Evolutionary conservation across 2,888 invertebrate species (phyloP), one percentile per base, ranked within the genome.

Genomic region (Temnothorax ravouxi): DNA sequence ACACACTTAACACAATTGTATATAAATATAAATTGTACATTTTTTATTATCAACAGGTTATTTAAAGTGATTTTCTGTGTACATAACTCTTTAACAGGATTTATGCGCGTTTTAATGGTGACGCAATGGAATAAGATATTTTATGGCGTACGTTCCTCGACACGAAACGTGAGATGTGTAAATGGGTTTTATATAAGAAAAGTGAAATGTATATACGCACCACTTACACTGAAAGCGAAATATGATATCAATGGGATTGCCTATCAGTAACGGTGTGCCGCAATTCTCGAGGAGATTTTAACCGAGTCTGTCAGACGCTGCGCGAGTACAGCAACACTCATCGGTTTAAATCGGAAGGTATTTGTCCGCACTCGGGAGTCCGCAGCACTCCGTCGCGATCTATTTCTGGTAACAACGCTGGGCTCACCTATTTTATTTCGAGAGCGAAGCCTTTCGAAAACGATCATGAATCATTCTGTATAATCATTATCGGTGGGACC

Each of bases 351-450:
- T 59, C 44, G 21, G 56, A 59, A 54, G 18, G 15, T 47, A 79
- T 67, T 38, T 72, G 41, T 71, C 41, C 18, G 47, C 66, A 25
- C 47, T 18, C 41, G n/a, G 21, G 13, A 50, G 62, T 61, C 29
- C 62, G 44, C n/a, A n/a, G 44, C n/a, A n/a, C 2, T 44, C 13
- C 15, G 61, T 44, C 61, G 44, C 34, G 21, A 34, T 56, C 56
- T 79, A 72, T 72, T 79, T 56, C 47, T 21, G 72, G 56, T 25
- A 54, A 54, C 38, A 79, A 72, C 56, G 44, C 56, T 8, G 21
- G 34, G 21, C 34, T 47, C 47, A 47, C 74, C 11, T 72, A 72
- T 59, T 56, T 72, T 72, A 79, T 72, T 47, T 47, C 21, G 59
- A 34, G 59, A 34, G 34, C 52, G 21, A 11, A 66, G 11, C 15